phyloP scores from a whole-genome alignment of 2,797 vertebrate species.

The Sebastes glaucus region DNA sequence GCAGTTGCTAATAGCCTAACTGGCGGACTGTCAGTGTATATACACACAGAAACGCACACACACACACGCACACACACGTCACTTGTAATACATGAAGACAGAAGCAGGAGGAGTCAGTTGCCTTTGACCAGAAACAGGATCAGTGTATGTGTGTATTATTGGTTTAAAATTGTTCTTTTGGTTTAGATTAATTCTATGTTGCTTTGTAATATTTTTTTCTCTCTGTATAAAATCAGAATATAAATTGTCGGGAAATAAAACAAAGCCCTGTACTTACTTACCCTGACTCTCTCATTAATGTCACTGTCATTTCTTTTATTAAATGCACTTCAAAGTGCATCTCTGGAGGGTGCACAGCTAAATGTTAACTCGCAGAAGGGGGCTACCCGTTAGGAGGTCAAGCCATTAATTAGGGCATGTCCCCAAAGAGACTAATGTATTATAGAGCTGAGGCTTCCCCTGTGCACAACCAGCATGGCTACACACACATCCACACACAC shows the following conservation, averaged over 20 bases:
- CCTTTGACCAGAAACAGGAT: conserved; percentile 58
- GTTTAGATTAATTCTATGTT: conserved; percentile 63
- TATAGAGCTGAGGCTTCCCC: conserved; percentile 70
- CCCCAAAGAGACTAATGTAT: conserved; percentile 77
- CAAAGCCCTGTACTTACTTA: conserved; percentile 63
- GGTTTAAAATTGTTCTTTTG: conserved; percentile 59
- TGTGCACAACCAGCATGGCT: conserved; percentile 61
- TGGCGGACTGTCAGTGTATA: conserved; percentile 38
- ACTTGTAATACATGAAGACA: conserved; percentile 32
- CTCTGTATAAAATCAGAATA: conserved; percentile 72
- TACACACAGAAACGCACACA: not conserved
- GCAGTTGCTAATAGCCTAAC: conserved; percentile 28
- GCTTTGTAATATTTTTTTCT: conserved; percentile 64
- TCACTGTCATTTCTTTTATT: conserved; percentile 74
- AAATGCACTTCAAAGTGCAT: conserved; percentile 71
- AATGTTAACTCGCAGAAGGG: conserved; percentile 84
- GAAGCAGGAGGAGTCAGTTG: conserved; percentile 45
- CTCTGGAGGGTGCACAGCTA: conserved; percentile 78
- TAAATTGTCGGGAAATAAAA: conserved; percentile 79
- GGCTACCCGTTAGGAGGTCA: conserved; percentile 80
- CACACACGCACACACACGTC: conserved; percentile 13
- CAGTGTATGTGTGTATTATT: conserved; percentile 51
- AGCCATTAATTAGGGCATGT: conserved; percentile 83
- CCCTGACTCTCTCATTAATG: conserved; percentile 71
- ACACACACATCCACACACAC: conserved; percentile 46